phyloP scores from a whole-genome alignment of 1,140 invertebrate species.

The Calycopis cecrops region DNA sequence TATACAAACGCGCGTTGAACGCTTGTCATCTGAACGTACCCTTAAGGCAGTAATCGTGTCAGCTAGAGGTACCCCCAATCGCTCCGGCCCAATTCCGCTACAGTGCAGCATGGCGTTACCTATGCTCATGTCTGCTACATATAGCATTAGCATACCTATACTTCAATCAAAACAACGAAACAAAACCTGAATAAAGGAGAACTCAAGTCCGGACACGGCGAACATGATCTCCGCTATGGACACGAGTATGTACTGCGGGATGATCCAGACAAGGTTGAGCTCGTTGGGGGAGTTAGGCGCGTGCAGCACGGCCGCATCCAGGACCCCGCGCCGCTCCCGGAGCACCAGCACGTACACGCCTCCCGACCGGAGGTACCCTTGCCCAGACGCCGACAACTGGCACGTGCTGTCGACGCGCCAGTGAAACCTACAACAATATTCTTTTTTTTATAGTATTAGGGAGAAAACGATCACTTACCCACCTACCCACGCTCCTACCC shows the following conservation, averaged over 20 bases:
- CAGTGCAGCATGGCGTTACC: no score
- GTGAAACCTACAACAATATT: conserved; percentile 37
- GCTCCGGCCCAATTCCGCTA: no score
- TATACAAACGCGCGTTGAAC: no score
- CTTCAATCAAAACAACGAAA: neutral
- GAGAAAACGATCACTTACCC: no score
- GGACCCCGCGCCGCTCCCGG: conserved; percentile 45
- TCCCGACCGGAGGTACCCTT: conserved; percentile 43
- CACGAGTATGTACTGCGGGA: conserved; percentile 93
- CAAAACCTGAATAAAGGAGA: conserved; percentile 88
- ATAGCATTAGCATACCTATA: no score
- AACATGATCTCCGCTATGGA: conserved; percentile 92
- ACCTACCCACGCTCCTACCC: no score
- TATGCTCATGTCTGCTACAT: no score
- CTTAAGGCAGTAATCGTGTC: no score
- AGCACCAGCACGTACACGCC: conserved; percentile 57
- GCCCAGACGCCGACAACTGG: conserved; percentile 44
- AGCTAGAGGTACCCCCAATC: no score
- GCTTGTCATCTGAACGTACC: no score
- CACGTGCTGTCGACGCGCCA: conserved; percentile 46
- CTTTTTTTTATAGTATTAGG: no score
- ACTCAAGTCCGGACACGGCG: conserved; percentile 93
- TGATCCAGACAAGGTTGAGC: conserved; percentile 86
- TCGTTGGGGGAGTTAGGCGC: conserved; percentile 81
- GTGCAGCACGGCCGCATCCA: conserved; percentile 54